Base-by-base conservation (phyloP, 2,797 vertebrate genomes). In the Bryconaethiops microstoma region DNA sequence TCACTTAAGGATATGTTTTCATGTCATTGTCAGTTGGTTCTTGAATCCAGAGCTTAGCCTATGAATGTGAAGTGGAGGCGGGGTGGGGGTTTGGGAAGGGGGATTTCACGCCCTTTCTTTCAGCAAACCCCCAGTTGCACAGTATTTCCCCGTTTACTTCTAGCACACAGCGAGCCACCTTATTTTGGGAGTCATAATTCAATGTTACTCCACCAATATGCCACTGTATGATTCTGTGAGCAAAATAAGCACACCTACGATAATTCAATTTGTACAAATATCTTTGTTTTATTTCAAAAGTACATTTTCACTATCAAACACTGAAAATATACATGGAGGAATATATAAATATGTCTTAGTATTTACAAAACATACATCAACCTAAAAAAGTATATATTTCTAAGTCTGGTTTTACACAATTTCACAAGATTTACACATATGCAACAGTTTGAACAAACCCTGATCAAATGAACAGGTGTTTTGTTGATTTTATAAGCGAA, bases 291-390 rank as follows among this genome's bases (percentile, higher is more conserved):
- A 77, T 77, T 86, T 71, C 39, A 81, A 76, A 68, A 70, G 65
- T 71, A 85, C 55, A 82, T 82, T 80, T 76, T 40, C 67, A 84
- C 59, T 71, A 42, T 74, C 72, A 76, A 82, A 84, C 83, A 77
- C 65, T 45, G 69, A 76, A 75, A 74, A 73, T 70, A 81, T 65
- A 73, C 70, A 81, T 21, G 82, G 65, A 83, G 59, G 80, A 80
- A 83, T 83, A 89, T 86, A 91, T 88, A 89, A 90, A 90, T 89
- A 91, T 86, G 73, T 85, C 69, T 83, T 86, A 82, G 52, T 89
- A 90, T 89, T 88, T 90, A 90, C 91, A 91, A 87, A 89, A 86
- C 85, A 87, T 86, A 82, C 70, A 79, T 76, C 12, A 17, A 39
- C 29, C 52, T 63, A 74, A 77, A 80, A 83, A 84, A 76, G 13